phyloP scores from a whole-genome alignment of 1,140 invertebrate species.

The Mactra quadrangularis region DNA sequence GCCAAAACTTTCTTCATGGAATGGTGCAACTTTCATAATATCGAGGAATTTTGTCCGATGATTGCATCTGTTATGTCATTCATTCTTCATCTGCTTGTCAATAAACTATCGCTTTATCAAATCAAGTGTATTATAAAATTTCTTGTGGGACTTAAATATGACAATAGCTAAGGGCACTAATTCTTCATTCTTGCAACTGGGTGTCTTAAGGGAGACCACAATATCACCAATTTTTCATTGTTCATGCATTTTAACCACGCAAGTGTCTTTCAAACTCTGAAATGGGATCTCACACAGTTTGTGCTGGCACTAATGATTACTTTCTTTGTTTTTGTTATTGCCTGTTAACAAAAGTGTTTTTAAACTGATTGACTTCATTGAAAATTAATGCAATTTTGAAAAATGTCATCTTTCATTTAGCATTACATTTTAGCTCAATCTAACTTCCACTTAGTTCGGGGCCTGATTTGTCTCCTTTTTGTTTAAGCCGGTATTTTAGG shows the following conservation, averaged over 20 bases:
- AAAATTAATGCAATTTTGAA: constrained; percentile 26
- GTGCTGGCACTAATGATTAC: constrained; percentile 14
- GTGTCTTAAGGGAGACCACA: constrained; percentile 5
- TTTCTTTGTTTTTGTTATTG: constrained; percentile 10
- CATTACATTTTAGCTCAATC: neutral
- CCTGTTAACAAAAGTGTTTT: constrained; percentile 28
- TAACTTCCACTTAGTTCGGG: too few relatives aligned
- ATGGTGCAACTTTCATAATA: constrained; percentile 1
- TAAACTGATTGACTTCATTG: constrained; percentile 8
- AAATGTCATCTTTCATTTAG: constrained; percentile 17
- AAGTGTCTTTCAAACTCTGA: constrained; percentile 35
- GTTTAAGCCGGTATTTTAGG: too few relatives aligned
- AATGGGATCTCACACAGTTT: constrained; percentile 30
- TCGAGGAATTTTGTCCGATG: constrained; percentile 16
- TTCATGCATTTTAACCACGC: constrained; percentile 19
- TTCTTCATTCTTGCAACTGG: constrained; percentile 17
- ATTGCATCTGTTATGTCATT: constrained; percentile 16
- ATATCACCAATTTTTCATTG: constrained; percentile 18
- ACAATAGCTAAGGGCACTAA: constrained; percentile 32
- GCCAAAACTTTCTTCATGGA: neutral
- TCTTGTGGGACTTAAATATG: constrained; percentile 33
- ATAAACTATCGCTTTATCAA: constrained; percentile 29
- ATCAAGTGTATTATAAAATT: constrained; percentile 21
- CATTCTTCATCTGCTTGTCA: constrained; percentile 3
- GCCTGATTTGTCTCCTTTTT: too few relatives aligned